Conservation (phyloP, 2,113 vertebrate genomes). For the Brienomyrus brachyistius region DNA sequence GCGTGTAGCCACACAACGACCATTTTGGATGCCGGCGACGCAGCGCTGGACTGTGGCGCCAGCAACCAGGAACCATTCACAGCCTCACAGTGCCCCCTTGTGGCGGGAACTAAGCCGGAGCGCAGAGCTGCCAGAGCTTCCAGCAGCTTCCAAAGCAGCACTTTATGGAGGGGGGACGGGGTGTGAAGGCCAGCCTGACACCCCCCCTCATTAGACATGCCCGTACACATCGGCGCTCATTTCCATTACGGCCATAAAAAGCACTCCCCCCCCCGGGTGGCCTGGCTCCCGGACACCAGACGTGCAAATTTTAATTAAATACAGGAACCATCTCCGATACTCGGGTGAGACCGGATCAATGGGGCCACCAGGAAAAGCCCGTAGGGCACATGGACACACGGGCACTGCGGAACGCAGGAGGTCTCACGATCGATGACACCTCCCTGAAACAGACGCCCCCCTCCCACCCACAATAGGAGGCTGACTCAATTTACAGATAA, state of each 20-base stretch:
- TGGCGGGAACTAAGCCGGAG: conserved; percentile 35
- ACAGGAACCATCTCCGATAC: conserved; percentile 43
- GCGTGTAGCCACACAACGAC: conserved; percentile 46
- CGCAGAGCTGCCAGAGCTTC: conserved; percentile 14
- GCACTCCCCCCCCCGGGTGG: conserved; percentile 25
- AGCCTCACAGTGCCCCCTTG: conserved; percentile 83
- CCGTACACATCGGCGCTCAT: conserved; percentile 20
- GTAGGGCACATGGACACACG: background rate
- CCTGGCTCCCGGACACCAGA: conserved; percentile 27
- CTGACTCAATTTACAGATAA: background rate
- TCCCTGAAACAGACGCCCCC: no score
- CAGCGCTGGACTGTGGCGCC: conserved; percentile 31
- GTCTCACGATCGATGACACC: background rate
- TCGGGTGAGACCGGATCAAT: conserved; percentile 45
- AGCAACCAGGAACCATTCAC: conserved; percentile 52
- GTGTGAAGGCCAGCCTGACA: background rate
- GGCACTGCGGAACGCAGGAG: background rate
- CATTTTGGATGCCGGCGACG: conserved; percentile 58
- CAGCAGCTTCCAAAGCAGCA: background rate
- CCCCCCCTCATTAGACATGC: conserved; percentile 20
- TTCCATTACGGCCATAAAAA: conserved; percentile 8
- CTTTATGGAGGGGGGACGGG: background rate
- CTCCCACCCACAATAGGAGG: background rate
- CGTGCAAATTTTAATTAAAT: conserved; percentile 54
- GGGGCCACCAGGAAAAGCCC: conserved; percentile 38